Evolutionary conservation across 2,888 invertebrate species (phyloP).

Genomic region (Apamea anceps): DNA sequence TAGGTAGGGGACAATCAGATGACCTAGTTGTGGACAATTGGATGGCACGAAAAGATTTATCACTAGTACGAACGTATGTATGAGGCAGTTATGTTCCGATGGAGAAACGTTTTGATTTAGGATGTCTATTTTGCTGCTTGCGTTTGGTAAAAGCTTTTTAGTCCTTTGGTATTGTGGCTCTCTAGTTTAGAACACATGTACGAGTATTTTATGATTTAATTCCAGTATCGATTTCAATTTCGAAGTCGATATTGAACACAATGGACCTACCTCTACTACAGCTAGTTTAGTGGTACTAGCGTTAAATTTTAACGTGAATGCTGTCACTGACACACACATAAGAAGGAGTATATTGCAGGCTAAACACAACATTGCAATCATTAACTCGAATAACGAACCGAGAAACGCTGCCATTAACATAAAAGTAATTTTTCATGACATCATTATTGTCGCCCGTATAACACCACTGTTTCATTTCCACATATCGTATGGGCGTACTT

Average conservation of each 20-base stretch:
- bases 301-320: neutral
- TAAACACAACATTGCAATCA: slow-evolving; percentile 23
- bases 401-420: slow-evolving; percentile 38
- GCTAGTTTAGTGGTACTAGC: neutral
- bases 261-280: neutral
- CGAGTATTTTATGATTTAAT: neutral
- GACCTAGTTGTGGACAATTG: slow-evolving; percentile 88
- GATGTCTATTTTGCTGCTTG: slow-evolving; percentile 53
- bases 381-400: slow-evolving; percentile 32
- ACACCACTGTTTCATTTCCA: slow-evolving; percentile 34
- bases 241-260: neutral
- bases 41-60: slow-evolving; percentile 84
- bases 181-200: neutral
- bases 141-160: slow-evolving; percentile 28
- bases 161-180: slow-evolving; percentile 1
- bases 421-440: slow-evolving; percentile 60
- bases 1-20: slow-evolving; percentile 85
- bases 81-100: slow-evolving; percentile 67
- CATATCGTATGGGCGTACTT: slow-evolving; percentile 52
- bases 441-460: slow-evolving; percentile 39
- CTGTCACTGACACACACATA: neutral
- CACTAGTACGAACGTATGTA: slow-evolving; percentile 75
- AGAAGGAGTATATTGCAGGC: neutral
- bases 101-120: slow-evolving; percentile 64
- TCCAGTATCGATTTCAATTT: neutral